phyloP scores from a whole-genome alignment of 2,888 invertebrate species.

The Lochmaea capreae region DNA sequence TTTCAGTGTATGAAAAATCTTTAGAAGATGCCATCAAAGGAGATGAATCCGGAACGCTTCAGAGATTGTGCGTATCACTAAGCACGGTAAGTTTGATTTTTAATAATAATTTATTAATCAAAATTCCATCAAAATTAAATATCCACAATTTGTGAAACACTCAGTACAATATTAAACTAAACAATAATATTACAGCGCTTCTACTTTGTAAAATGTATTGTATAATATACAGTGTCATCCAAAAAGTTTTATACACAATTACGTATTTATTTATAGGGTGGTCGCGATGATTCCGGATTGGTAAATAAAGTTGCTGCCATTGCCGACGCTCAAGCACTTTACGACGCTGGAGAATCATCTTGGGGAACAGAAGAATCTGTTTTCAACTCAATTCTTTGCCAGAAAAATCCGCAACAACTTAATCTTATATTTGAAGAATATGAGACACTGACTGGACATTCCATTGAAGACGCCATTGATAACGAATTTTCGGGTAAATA shows the following conservation, averaged over 20 bases:
- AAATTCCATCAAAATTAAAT: no score
- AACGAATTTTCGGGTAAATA: conserved; percentile 77
- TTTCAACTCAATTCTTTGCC: conserved; percentile 85
- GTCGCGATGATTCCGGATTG: conserved; percentile 82
- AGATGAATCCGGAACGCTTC: conserved; percentile 93
- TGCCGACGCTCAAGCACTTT: conserved; percentile 82
- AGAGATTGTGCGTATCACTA: conserved; percentile 86
- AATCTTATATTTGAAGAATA: conserved; percentile 73
- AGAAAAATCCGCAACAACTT: conserved; percentile 78
- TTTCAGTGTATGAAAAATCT: conserved; percentile 80
- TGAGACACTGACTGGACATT: conserved; percentile 79
- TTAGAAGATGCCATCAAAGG: conserved; percentile 85
- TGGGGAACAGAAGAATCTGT: conserved; percentile 84
- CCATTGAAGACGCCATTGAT: conserved; percentile 81
- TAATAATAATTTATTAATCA: neutral
- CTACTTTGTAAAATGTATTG: no score
- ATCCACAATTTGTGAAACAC: no score
- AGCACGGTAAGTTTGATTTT: conserved; percentile 67
- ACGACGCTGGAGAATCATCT: conserved; percentile 78
- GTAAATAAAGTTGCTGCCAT: conserved; percentile 79
- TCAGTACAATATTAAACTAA: neutral
- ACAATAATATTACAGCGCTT: no score
- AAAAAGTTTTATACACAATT: neutral
- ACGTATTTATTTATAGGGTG: conserved; percentile 68
- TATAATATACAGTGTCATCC: no score